A percentile compares a stretch with the other conserved stretches of the same genome.
Evolutionary conservation across 2,113 vertebrate species (phyloP).

Genomic region (Sminthopsis crassicaudata): DNA sequence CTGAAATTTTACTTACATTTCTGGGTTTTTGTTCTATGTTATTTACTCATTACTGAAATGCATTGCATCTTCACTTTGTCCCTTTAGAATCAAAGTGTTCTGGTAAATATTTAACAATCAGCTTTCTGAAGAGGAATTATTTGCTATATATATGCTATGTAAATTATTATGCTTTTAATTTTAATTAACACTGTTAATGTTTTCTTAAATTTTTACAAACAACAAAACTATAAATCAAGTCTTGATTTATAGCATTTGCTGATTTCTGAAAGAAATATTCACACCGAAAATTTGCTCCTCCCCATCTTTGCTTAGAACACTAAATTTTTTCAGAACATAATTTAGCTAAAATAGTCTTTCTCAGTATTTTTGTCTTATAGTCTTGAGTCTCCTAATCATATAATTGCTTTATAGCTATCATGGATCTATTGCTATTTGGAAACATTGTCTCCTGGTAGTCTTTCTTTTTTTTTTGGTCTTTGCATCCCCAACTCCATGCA

Average conservation of each 20-base stretch:
- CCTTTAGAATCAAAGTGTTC: not conserved
- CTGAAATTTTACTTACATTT: not conserved
- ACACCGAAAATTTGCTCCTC: not conserved
- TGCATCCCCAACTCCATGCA: not conserved
- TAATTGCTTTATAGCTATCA: not conserved
- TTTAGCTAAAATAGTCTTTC: not conserved
- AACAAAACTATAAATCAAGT: not conserved
- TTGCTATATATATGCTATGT: no score
- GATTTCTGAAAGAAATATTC: not conserved
- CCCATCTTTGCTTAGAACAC: not conserved
- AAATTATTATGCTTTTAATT: not conserved
- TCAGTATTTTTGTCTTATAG: not conserved
- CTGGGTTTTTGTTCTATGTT: not conserved
- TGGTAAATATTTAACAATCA: not conserved
- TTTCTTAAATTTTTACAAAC: not conserved
- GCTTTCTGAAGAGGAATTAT: not conserved
- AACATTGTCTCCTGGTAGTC: not conserved
- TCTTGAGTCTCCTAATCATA: not conserved
- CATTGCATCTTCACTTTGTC: not conserved
- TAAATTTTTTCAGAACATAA: not conserved
- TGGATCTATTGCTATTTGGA: not conserved
- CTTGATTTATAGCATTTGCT: not conserved
- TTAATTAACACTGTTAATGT: not conserved
- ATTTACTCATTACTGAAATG: not conserved
- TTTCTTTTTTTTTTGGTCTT: not conserved